Evolutionary conservation across 2,113 vertebrate genomes (phyloP).

Genomic region (Eonycteris spelaea): DNA sequence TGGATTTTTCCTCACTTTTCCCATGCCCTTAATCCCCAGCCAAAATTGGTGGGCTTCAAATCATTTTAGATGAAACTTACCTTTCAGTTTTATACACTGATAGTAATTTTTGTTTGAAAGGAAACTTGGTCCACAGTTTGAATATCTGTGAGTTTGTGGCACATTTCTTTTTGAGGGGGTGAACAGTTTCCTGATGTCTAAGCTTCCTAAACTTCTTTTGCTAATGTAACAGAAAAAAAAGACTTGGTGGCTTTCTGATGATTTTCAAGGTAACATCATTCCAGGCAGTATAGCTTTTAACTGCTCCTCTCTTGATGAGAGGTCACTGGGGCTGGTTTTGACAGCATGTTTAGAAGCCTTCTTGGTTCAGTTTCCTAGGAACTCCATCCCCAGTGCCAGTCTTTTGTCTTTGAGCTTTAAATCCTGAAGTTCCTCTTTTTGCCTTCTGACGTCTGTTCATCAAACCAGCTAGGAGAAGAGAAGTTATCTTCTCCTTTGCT

Average conservation of each 20-base stretch:
- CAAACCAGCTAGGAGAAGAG: not conserved
- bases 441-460: not conserved
- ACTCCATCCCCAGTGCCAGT: not conserved
- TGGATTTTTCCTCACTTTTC: not conserved
- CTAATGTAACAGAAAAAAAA: not conserved
- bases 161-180: not conserved
- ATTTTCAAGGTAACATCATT: slow-evolving; percentile 1
- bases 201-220: slow-evolving; percentile 11
- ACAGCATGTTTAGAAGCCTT: not conserved
- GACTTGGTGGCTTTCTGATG: not conserved
- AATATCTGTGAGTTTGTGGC: not conserved
- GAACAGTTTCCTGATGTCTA: not conserved
- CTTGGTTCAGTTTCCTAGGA: slow-evolving; percentile 21
- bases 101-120: not conserved
- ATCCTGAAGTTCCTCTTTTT: slow-evolving; percentile 26
- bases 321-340: not conserved
- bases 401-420: slow-evolving; percentile 55
- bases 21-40: not conserved
- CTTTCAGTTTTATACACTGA: slow-evolving; percentile 21
- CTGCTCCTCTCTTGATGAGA: not conserved
- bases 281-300: not conserved
- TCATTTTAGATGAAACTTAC: slow-evolving; percentile 1
- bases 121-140: not conserved
- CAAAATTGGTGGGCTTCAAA: not conserved
- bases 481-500: slow-evolving; percentile 36